These are phyloP conservation scores for Gonatopus flavifemur DNA, from an alignment of 1,140 invertebrate genomes.

Conservation along the genomic window DNA sequence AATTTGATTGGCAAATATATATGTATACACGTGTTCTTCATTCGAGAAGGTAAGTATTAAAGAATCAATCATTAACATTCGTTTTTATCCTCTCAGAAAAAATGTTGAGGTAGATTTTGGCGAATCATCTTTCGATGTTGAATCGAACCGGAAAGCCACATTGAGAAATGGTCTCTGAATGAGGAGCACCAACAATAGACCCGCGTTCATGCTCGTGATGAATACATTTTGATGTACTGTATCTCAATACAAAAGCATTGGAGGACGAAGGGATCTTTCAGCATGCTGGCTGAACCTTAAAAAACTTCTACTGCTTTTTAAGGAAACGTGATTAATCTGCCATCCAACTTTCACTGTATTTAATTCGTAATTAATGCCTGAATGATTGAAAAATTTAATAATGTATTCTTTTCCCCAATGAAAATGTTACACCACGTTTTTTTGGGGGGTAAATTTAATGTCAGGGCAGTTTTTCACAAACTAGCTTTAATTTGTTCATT, in stretches of 20 bases:
- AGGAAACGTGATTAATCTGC: constrained; percentile 5
- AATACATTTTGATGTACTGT: constrained; percentile 25
- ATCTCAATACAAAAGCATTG: neutral
- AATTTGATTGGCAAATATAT: no score
- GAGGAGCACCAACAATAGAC: constrained; percentile 16
- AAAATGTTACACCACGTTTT: no score
- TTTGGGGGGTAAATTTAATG: no score
- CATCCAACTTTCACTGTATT: neutral
- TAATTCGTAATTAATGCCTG: constrained; percentile 6
- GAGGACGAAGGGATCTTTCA: no score
- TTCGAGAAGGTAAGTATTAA: neutral
- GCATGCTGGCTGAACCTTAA: no score
- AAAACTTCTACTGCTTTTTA: neutral
- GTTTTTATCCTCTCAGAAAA: neutral
- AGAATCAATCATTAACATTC: constrained; percentile 6
- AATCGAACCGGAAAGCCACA: neutral
- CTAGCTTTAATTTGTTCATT: no score
- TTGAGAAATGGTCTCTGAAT: constrained; percentile 22
- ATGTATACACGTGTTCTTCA: no score
- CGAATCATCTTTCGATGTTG: constrained; percentile 23
- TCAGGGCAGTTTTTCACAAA: no score
- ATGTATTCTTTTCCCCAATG: no score
- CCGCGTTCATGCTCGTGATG: constrained; percentile 9
- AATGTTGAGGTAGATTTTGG: constrained; percentile 19
- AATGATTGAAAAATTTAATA: no score